Conservation (phyloP, 2,797 vertebrate species). For the Acanthis flammea region DNA sequence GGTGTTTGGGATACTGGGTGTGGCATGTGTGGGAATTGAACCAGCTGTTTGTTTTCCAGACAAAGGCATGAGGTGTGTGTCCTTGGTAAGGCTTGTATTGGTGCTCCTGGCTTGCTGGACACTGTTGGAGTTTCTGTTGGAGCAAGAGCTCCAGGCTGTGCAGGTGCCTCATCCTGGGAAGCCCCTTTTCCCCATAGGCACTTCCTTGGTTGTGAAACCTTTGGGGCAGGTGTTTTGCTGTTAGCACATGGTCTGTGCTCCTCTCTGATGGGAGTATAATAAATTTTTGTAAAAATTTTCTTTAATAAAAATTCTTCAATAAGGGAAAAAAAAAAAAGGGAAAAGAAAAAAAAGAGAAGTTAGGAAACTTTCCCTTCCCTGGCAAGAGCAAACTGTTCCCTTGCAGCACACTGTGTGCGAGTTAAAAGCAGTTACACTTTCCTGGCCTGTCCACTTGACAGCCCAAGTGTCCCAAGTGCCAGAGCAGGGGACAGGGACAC, state of each 20-base stretch:
- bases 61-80: neutral
- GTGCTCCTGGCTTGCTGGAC: neutral
- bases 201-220: neutral
- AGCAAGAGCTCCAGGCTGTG: neutral
- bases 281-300: neutral
- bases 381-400: neutral
- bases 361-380: neutral
- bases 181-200: too few species aligned
- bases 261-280: neutral
- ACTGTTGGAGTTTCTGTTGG: neutral
- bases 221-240: neutral
- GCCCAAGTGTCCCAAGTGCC: neutral
- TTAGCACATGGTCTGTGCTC: neutral
- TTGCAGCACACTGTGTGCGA: neutral
- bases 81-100: neutral
- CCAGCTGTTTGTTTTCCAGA: neutral
- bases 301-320: neutral
- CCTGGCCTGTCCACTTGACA: neutral
- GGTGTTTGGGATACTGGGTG: neutral
- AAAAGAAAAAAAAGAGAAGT: neutral
- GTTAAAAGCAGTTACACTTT: neutral
- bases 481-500: neutral
- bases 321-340: neutral
- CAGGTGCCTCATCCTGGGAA: neutral
- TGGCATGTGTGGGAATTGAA: neutral